These are phyloP conservation scores for Osmoderma eremita DNA, from an alignment of 2,888 invertebrate genomes.

Conservation along the genomic window DNA sequence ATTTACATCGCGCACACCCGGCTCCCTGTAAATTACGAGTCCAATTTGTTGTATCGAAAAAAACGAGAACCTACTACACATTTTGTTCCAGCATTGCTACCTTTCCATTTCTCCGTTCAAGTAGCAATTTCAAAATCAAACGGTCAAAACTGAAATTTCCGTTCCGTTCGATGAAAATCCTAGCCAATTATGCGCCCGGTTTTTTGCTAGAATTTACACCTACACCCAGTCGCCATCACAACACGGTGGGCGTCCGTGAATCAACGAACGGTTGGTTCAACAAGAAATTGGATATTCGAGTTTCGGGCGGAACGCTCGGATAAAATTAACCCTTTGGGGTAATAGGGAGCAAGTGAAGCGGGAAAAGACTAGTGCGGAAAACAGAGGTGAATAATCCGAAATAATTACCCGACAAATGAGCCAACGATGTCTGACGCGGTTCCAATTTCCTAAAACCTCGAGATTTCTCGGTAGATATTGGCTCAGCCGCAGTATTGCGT, in stretches of 20 bases:
- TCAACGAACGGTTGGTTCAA: too few species aligned
- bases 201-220: constrained; percentile 18
- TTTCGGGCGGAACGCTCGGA: background rate
- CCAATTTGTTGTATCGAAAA: background rate
- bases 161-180: constrained; percentile 9
- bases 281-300: constrained; percentile 8
- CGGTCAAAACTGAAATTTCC: constrained; percentile 15
- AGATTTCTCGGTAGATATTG: background rate
- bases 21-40: background rate
- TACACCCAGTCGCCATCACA: background rate
- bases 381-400: background rate
- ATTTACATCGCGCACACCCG: background rate
- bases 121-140: constrained; percentile 25
- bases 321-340: background rate
- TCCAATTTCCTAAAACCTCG: background rate
- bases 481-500: background rate
- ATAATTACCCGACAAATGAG: background rate
- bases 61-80: background rate
- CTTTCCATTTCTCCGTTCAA: background rate
- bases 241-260: too few species aligned
- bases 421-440: background rate
- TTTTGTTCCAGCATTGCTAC: background rate
- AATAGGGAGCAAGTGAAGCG: background rate
- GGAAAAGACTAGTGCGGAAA: background rate
- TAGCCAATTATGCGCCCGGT: constrained; percentile 15